A percentile compares a stretch with the other conserved stretches of the same genome.
phyloP scores from a whole-genome alignment of 2,797 vertebrate species.

The Myotis daubentonii region DNA sequence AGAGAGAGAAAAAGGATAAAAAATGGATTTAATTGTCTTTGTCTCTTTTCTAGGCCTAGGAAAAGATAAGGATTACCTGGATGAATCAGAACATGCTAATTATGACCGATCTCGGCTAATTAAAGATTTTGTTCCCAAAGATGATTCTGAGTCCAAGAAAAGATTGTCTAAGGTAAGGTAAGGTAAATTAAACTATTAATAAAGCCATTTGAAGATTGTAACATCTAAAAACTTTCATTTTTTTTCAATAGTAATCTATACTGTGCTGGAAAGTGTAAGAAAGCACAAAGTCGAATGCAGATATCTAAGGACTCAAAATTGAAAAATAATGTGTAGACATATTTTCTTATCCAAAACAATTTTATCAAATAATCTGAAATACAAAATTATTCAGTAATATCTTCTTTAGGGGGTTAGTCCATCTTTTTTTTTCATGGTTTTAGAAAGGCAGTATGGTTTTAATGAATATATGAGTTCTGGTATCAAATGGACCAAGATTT shows the following conservation, averaged over 20 bases:
- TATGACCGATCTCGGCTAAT: constrained; percentile 92
- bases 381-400: neutral
- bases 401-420: neutral
- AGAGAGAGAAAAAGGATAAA: neutral
- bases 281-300: neutral
- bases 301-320: neutral
- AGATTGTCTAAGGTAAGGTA: constrained; percentile 90
- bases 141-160: constrained; percentile 88
- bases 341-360: neutral
- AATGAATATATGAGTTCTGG: neutral
- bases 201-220: neutral
- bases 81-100: constrained; percentile 92
- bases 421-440: neutral
- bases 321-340: neutral
- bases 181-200: constrained; percentile 26
- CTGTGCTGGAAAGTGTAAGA: neutral
- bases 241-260: neutral
- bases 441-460: neutral
- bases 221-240: neutral
- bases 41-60: constrained; percentile 86
- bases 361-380: neutral
- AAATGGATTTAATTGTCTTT: constrained; percentile 57
- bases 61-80: constrained; percentile 91
- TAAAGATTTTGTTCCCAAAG: constrained; percentile 89
- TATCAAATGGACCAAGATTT: neutral